Conservation (phyloP, 2,113 vertebrate genomes). For the Reinhardtius hippoglossoides region DNA sequence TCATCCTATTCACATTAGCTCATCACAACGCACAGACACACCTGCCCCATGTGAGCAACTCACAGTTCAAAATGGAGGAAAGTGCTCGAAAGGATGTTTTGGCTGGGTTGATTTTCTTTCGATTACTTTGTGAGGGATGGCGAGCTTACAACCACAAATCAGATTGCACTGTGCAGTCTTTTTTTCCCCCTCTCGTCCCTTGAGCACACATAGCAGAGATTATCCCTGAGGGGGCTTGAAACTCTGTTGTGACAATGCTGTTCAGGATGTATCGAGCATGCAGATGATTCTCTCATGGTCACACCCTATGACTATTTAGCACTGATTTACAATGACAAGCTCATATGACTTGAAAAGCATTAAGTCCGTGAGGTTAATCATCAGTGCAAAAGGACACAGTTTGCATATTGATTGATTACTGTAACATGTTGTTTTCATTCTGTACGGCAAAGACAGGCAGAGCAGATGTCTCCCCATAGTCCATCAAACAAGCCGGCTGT, state of each 20-base stretch:
- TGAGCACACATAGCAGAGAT: slow-evolving; percentile 64
- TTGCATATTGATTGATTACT: slow-evolving; percentile 66
- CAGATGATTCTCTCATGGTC: slow-evolving; percentile 4
- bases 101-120: slow-evolving; percentile 47
- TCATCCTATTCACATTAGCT: slow-evolving; percentile 49
- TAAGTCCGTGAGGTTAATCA: slow-evolving; percentile 60
- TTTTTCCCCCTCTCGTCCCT: slow-evolving; percentile 53
- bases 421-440: slow-evolving; percentile 67
- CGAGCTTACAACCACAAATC: slow-evolving; percentile 56
- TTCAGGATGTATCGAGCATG: slow-evolving; percentile 56
- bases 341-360: slow-evolving; percentile 40
- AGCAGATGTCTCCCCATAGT: slow-evolving; percentile 81
- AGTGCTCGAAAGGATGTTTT: slow-evolving; percentile 53
- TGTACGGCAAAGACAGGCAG: slow-evolving; percentile 54
- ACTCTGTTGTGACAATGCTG: slow-evolving; percentile 65
- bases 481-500: slow-evolving; percentile 78
- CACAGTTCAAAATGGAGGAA: slow-evolving; percentile 58
- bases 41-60: slow-evolving; percentile 48
- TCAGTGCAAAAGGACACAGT: slow-evolving; percentile 48
- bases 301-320: slow-evolving; percentile 11
- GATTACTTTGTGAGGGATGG: slow-evolving; percentile 64
- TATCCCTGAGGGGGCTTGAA: slow-evolving; percentile 59
- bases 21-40: slow-evolving; percentile 56
- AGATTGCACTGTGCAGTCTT: slow-evolving; percentile 45
- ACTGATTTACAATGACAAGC: slow-evolving; percentile 48